Evolutionary conservation across 2,113 vertebrate species (phyloP).

Genomic region (Parus major): DNA sequence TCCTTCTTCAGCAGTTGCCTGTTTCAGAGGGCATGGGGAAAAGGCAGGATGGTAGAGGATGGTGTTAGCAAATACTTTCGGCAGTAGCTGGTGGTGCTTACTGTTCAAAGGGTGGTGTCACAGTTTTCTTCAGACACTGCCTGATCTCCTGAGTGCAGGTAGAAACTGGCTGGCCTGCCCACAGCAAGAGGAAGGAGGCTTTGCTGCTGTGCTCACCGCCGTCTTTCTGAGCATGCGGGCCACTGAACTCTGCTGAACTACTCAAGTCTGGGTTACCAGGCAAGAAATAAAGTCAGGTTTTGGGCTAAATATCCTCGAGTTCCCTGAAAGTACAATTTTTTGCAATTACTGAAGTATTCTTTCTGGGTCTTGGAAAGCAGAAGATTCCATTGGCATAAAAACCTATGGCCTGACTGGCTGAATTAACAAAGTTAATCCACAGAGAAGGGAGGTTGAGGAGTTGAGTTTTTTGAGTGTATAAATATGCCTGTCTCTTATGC

Average conservation of each 20-base stretch:
- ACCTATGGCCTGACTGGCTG: not conserved
- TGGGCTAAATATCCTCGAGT: not conserved
- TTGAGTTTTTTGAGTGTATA: not conserved
- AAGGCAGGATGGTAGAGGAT: not conserved
- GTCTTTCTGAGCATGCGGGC: not conserved
- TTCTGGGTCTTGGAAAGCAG: not conserved
- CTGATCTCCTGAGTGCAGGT: not conserved
- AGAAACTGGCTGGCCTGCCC: not conserved
- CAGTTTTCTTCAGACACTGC: not conserved
- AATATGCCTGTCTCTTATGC: not conserved
- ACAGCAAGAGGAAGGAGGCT: fast-evolving
- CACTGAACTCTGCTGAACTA: fast-evolving
- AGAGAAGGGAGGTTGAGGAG: not conserved
- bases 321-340: not conserved
- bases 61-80: not conserved
- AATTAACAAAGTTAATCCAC: not conserved
- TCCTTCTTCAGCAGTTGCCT: not conserved
- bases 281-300: not conserved
- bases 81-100: fast-evolving
- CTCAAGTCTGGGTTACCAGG: not conserved
- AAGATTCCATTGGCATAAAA: not conserved
- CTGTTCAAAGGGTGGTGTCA: not conserved
- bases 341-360: not conserved
- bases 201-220: not conserved
- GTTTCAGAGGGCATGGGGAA: not conserved